Base-by-base conservation (phyloP, 2,113 vertebrate genomes). In the Dipodomys merriami region DNA sequence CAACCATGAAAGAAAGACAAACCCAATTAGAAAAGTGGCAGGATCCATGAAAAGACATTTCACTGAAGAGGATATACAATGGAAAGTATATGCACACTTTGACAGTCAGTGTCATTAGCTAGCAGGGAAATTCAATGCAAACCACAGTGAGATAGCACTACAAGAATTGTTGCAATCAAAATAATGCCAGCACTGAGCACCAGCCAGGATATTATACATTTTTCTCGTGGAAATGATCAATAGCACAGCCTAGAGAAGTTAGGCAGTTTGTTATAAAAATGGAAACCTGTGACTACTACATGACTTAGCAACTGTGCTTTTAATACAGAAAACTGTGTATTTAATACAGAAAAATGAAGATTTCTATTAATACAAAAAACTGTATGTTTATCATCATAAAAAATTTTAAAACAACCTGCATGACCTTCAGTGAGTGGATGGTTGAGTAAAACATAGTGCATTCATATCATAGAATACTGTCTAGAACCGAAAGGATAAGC, bases 1-100 rank as follows among this genome's bases (percentile, higher is more conserved):
- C 86, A 76, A 67, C 44, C 33, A 33, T 83, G 74, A 86, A 91
- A 79, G 33, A 85, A 89, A 57, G 82, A 83, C 15, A 11, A 81
- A 90, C 73, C 25, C 53, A 95, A n/a, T 90, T 72, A 90, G 86
- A 78, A 95, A 92, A 64, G 53, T 91, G 79, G 64, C 82, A 90
- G 74, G 82, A 64, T 39, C 44, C 67, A 44, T 65, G 30, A 87
- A 94, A 89, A 82, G 69, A 81, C 30, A 79, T 89, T 83, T 93
- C n/a, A 77, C 65, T 69, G 44, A 82, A 60, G 53, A 86, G 57
- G 53, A 85, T 6, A 12, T 20, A 71, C 67, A 91, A 81, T 84
- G 62, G 53, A 65, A 83, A 89, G 35, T 22, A 80, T 76, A 27
- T 39, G 86, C 60, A 76, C 15, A 18, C 53, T 57, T 57, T 30